Percentiles rank a stretch among this genome's conserved stretches.
These are phyloP conservation scores for Volucella inflata DNA, from an alignment of 2,888 invertebrate genomes.

Conservation along the genomic window DNA sequence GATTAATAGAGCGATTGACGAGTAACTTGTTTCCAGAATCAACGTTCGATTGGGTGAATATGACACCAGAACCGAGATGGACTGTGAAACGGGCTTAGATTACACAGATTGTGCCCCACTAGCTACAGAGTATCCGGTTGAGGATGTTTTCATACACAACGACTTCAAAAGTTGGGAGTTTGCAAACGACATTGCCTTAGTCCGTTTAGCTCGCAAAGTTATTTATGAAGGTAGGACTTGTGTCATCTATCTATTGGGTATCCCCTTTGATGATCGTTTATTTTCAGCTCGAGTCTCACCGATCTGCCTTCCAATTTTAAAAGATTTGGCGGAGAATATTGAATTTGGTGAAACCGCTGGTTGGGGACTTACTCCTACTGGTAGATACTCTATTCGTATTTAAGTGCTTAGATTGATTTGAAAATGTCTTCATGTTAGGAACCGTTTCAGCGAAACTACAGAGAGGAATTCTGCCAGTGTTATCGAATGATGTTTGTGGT, in stretches of 20 bases:
- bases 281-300: constrained; percentile 54
- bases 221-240: constrained; percentile 39
- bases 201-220: constrained; percentile 46
- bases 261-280: not conserved
- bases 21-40: constrained; percentile 19
- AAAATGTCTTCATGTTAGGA: constrained; percentile 15
- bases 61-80: constrained; percentile 56
- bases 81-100: constrained; percentile 36
- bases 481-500: constrained; percentile 46
- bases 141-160: constrained; percentile 62
- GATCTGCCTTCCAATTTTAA: constrained; percentile 61
- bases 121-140: constrained; percentile 44
- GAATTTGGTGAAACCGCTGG: constrained; percentile 45
- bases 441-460: constrained; percentile 35
- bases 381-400: constrained; percentile 19
- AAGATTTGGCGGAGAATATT: constrained; percentile 10
- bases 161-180: constrained; percentile 19
- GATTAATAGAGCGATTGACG: not conserved
- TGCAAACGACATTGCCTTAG: constrained; percentile 54
- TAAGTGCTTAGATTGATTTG: not conserved
- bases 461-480: constrained; percentile 40
- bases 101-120: constrained; percentile 48
- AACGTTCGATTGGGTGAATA: constrained; percentile 67
- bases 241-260: not conserved
- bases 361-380: constrained; percentile 58